Evolutionary conservation across 2,113 vertebrate genomes (phyloP).

Genomic region (Brienomyrus longianalis): DNA sequence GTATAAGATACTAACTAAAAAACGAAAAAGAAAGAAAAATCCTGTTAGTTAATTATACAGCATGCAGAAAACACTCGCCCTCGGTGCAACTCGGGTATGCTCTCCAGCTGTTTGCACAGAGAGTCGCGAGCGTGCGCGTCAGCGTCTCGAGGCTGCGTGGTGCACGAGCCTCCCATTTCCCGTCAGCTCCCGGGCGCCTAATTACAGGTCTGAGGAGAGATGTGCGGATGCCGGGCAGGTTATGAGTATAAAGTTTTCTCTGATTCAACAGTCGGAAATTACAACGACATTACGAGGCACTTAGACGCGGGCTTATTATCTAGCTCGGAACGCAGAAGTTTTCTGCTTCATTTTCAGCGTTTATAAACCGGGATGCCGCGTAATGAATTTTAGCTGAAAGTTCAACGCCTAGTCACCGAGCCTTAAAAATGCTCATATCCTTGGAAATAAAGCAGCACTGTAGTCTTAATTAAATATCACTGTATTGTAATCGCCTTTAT

Average conservation of each 20-base stretch:
- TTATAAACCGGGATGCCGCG: slow-evolving; percentile 12
- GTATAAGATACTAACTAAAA: not conserved
- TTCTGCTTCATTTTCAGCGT: slow-evolving; percentile 14
- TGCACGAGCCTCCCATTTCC: not conserved
- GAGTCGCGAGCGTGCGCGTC: not conserved
- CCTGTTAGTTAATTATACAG: not conserved
- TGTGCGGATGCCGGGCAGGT: not conserved
- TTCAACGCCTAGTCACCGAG: not conserved
- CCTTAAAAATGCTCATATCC: not conserved
- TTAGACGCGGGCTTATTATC: slow-evolving; percentile 5
- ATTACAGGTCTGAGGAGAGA: not conserved
- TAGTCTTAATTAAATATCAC: slow-evolving; percentile 12
- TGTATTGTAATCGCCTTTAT: slow-evolving; percentile 1
- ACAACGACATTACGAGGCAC: not conserved
- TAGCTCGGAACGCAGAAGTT: not conserved
- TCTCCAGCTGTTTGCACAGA: not conserved
- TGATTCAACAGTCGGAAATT: slow-evolving; percentile 20
- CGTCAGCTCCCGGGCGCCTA: not conserved
- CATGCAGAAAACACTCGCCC: not conserved
- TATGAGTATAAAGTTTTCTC: not conserved
- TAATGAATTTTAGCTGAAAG: slow-evolving; percentile 16
- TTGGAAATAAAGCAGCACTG: not conserved
- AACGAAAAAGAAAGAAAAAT: not conserved
- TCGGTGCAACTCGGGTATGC: not conserved
- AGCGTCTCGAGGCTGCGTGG: not conserved